Evolutionary conservation across 2,888 invertebrate species (phyloP), one percentile per base, ranked within the genome.

Genomic region (Tortricodes alternella): DNA sequence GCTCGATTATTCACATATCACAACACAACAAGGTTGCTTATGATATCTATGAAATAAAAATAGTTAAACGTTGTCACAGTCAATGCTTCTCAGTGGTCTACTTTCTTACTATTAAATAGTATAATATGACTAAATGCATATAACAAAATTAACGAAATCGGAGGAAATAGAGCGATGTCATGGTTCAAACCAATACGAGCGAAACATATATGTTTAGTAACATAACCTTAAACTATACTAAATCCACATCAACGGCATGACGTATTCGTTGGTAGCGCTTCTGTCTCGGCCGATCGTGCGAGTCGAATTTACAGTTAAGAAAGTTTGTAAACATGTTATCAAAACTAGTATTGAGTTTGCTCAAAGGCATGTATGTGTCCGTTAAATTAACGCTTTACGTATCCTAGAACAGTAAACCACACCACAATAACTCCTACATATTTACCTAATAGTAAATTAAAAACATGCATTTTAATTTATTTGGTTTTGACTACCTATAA

Each of bases 301-400:
- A 37, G 49, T 56, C 37, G 23, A 56, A 50, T 50, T 56, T 56
- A 56, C 56, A 56, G 56, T 56, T 56, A 50, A 15, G 44, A 44
- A 43, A 50, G 48, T n/a, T n/a, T n/a, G n/a, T 43, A 49, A 56
- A 56, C 56, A 56, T 56, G 56, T 56, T 50, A 50, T 50, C 37
- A 44, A 44, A 50, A 56, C 56, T 49, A 49, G 56, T 43, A 44
- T 34, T 16, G n/a, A 13, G 21, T 23, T 43, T 44, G 16, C 21
- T 13, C n/a, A 18, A 23, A 23, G n/a, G n/a, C n/a, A n/a, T n/a
- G 8, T 6, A 15, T 11, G 5, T 24, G 7, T 27, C 44, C 38
- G 32, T 58, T 53, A 43, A 57, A n/a, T 48, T 29, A 29, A 39
- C 24, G 13, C 48, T 39, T 21, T 50, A 43, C 43, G 46, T 23